Percentiles rank a stretch among this genome's conserved stretches.
These are phyloP conservation scores for Allobates femoralis DNA, from an alignment of 2,797 vertebrate genomes.

Conservation along the genomic window DNA sequence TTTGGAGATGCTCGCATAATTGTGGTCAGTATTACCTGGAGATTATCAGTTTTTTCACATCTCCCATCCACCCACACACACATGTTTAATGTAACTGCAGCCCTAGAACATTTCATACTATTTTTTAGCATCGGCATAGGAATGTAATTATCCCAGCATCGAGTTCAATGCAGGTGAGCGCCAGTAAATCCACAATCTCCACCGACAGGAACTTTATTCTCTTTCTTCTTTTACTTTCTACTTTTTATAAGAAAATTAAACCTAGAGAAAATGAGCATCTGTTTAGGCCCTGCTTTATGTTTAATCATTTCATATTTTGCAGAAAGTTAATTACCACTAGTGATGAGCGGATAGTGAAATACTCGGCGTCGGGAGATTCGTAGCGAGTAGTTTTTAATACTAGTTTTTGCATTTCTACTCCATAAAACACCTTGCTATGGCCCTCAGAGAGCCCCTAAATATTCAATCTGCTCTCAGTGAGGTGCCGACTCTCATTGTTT, in stretches of 20 bases:
- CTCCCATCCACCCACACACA: conserved; percentile 39
- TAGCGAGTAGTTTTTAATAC: too few relatives aligned
- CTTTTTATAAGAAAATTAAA: not conserved
- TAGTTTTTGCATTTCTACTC: too few relatives aligned
- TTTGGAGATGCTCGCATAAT: not conserved
- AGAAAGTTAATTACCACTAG: not conserved
- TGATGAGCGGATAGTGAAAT: too few relatives aligned
- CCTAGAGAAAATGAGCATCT: not conserved
- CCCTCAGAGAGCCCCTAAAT: too few relatives aligned
- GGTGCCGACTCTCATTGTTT: too few relatives aligned
- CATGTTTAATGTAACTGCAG: conserved; percentile 15
- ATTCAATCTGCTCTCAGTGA: too few relatives aligned
- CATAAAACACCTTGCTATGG: too few relatives aligned
- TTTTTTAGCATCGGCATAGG: conserved; percentile 9
- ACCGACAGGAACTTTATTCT: not conserved
- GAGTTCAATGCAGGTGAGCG: conserved; percentile 30
- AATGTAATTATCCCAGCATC: conserved; percentile 13
- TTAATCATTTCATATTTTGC: not conserved
- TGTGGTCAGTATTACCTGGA: conserved; percentile 27
- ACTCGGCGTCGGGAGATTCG: too few relatives aligned
- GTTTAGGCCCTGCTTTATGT: not conserved
- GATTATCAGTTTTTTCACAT: conserved; percentile 16
- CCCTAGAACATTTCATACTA: conserved; percentile 20
- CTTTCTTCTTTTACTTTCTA: not conserved
- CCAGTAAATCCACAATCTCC: not conserved